Base-by-base conservation (phyloP, 2,797 vertebrate genomes). In the Ctenopoma kingsleyae region DNA sequence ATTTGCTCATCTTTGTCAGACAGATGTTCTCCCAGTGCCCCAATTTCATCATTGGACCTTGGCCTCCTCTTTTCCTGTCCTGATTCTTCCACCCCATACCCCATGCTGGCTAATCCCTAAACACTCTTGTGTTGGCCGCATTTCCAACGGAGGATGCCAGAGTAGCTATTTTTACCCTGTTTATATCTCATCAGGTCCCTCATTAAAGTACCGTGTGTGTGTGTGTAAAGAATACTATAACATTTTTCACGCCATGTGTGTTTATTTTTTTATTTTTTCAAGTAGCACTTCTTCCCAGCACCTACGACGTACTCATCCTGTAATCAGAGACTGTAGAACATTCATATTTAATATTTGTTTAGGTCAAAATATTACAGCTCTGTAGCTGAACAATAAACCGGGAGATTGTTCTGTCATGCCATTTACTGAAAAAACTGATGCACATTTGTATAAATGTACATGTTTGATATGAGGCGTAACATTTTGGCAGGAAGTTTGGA, bases 111-210 rank as follows among this genome's bases (percentile, higher is more conserved):
- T 79, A 81, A 78, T 80, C 90, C 74, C 78, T 15, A n/a, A 78
- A 78, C 47, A 10, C 70, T 71, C 47, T 15, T 48, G 72, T 57
- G 25, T 82, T 90, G 87, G 56, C 87, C 63, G 54, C 38, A 46
- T 89, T 89, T 88, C 79, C 41, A 43, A 61, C 62, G 25, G 58
- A 70, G 49, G 70, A 67, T 62, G 69, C 58, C 57, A 35, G 52
- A 69, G 27, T 19, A 38, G 51, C 62, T 90, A 91, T 91, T 91
- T 92, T 87, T 88, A 87, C 63, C 52, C 22, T 15, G 36, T 38
- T 75, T 76, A 63, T 74, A 79, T 60, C 78, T 89, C 66, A 50
- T 15, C 22, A 19, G 47, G 10, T 41, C 16, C 22, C 22, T 10
- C 2, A 11, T 40, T 40, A 40, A 5, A 15, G 16, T 6, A 40